Percentiles rank a stretch among this genome's conserved stretches.
These are phyloP conservation scores for Clarias gariepinus DNA, from an alignment of 2,113 vertebrate genomes.

Conservation along the genomic window DNA sequence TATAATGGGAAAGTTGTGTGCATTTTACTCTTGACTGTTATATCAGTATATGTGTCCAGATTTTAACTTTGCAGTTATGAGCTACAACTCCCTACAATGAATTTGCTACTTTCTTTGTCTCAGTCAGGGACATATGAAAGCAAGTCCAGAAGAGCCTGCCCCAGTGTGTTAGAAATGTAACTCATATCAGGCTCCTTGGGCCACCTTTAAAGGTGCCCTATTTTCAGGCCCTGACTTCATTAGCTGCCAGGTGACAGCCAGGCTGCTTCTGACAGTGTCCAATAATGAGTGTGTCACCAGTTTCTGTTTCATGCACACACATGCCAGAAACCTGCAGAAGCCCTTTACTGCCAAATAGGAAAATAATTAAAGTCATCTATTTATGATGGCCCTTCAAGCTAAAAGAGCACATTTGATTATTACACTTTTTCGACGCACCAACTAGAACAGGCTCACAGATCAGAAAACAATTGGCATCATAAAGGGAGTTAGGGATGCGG, in stretches of 20 bases:
- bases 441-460: conserved; percentile 10
- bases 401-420: conserved; percentile 39
- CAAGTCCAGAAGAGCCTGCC: neutral
- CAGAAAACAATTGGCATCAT: conserved; percentile 40
- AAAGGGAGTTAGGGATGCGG: neutral
- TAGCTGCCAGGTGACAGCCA: conserved; percentile 60
- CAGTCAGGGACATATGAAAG: conserved; percentile 1
- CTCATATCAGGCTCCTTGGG: conserved; percentile 34
- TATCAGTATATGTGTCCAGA: neutral
- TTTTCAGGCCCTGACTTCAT: conserved; percentile 49
- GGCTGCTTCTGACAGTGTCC: conserved; percentile 44
- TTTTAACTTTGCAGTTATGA: neutral
- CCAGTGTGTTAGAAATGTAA: conserved; percentile 6
- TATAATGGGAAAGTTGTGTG: neutral
- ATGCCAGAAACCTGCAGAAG: conserved; percentile 15
- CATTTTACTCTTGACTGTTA: conserved; percentile 11
- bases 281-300: conserved; percentile 56
- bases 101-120: neutral
- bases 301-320: conserved; percentile 44
- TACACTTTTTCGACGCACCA: neutral
- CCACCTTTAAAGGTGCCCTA: conserved; percentile 36
- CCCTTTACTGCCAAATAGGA: conserved; percentile 25
- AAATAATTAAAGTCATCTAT: conserved; percentile 51
- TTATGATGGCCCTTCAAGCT: conserved; percentile 36
- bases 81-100: neutral